Evolutionary conservation across 2,113 vertebrate genomes (phyloP).

Genomic region (Verasper variegatus): DNA sequence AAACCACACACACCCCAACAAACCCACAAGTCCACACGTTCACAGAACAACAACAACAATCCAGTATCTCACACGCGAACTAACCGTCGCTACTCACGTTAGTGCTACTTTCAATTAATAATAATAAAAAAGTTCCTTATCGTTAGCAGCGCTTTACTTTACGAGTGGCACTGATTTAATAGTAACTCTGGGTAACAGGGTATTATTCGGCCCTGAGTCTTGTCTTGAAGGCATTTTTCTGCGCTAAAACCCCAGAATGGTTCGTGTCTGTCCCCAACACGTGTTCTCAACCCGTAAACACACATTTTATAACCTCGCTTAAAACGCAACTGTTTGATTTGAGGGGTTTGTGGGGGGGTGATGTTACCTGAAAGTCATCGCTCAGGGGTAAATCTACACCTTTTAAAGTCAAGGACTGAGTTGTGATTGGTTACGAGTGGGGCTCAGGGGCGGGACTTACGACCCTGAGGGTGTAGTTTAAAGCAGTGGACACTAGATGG

Average conservation of each 20-base stretch:
- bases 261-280: too few species aligned
- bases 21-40: conserved; percentile 14
- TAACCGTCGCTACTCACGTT: background rate
- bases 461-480: background rate
- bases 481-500: conserved; percentile 31
- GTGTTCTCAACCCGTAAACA: background rate
- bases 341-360: rapidly evolving
- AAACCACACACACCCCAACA: conserved; percentile 56
- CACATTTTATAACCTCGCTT: background rate
- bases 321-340: background rate
- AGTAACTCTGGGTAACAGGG: background rate
- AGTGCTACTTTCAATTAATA: background rate
- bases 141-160: background rate
- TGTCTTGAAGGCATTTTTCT: conserved; percentile 18
- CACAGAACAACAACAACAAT: background rate
- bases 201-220: rapidly evolving
- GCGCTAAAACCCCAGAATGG: background rate
- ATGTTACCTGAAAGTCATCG: conserved; percentile 6
- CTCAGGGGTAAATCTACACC: background rate
- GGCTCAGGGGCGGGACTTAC: conserved; percentile 43
- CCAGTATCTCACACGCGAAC: background rate
- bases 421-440: conserved; percentile 63
- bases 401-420: background rate
- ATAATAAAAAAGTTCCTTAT: conserved; percentile 23
- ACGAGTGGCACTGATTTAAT: conserved; percentile 43